Conservation (phyloP, 2,113 vertebrate genomes). For the Podocnemis expansa region DNA sequence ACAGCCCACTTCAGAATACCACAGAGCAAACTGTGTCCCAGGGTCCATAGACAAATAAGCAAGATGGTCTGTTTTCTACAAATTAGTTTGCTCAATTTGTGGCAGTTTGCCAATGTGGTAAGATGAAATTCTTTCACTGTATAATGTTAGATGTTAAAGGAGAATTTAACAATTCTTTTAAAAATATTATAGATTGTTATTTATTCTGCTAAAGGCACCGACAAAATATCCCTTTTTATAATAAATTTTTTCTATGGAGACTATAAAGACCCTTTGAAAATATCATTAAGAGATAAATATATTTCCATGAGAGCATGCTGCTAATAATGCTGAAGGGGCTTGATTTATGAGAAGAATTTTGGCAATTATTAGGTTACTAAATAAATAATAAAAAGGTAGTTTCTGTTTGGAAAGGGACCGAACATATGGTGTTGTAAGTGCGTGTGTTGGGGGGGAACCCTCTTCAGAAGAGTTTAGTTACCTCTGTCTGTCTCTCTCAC, state of each 20-base stretch:
- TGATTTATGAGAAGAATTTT: constrained; percentile 32
- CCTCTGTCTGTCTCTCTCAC: neutral
- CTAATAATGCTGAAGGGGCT: neutral
- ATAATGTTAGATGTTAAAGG: neutral
- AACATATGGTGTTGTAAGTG: neutral
- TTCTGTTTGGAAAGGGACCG: neutral
- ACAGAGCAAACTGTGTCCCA: rapidly evolving
- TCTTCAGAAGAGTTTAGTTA: neutral
- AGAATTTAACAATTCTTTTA: neutral
- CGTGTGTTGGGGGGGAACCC: too few relatives aligned
- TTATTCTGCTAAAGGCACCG: neutral
- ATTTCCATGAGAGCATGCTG: neutral
- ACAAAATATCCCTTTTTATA: neutral
- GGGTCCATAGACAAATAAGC: neutral
- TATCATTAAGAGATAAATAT: neutral
- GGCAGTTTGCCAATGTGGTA: neutral
- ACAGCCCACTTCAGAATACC: neutral
- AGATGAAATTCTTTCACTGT: neutral
- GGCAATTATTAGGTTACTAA: constrained; percentile 29
- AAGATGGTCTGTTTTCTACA: neutral
- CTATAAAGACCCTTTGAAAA: neutral
- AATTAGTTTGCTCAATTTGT: neutral
- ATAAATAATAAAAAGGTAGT: constrained; percentile 21
- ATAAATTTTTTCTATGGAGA: neutral
- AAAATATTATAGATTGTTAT: neutral